These are phyloP conservation scores for Andrena minutula DNA, from an alignment of 2,888 invertebrate species.

Conservation along the genomic window DNA sequence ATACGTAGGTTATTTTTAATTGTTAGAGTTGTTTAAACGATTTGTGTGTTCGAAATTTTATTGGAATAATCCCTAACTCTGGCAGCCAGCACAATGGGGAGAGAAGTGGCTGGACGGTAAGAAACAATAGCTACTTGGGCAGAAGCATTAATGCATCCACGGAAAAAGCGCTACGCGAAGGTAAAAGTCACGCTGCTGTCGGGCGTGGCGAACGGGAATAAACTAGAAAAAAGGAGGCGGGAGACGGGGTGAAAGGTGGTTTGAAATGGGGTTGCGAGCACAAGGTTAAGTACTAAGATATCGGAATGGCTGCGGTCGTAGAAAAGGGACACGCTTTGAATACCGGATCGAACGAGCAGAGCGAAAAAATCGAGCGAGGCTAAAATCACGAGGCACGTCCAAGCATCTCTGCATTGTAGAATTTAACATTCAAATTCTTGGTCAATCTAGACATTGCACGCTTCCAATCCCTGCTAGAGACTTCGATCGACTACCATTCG, in stretches of 20 bases:
- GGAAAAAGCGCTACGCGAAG: conserved; percentile 24
- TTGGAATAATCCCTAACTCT: not conserved
- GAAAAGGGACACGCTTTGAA: conserved; percentile 58
- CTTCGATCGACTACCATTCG: conserved; percentile 1
- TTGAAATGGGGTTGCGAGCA: conserved; percentile 46
- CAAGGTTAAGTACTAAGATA: conserved; percentile 69
- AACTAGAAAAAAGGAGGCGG: conserved; percentile 26
- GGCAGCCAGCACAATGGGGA: not conserved
- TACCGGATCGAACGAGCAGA: conserved; percentile 35
- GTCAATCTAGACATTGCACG: conserved; percentile 3
- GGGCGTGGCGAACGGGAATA: conserved; percentile 24
- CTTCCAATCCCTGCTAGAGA: not conserved
- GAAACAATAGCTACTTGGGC: conserved; percentile 30
- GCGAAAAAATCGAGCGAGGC: conserved; percentile 35
- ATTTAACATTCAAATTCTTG: conserved; percentile 37
- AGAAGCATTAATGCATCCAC: not conserved
- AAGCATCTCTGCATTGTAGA: not conserved
- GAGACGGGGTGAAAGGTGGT: conserved; percentile 37
- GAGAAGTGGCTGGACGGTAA: not conserved
- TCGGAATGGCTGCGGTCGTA: conserved; percentile 42
- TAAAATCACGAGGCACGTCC: conserved; percentile 21
- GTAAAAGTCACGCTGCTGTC: conserved; percentile 45
- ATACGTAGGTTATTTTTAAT: too few species aligned
- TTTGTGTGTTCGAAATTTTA: too few species aligned
- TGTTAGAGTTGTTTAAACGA: too few species aligned